Evolutionary conservation across 2,888 invertebrate genomes (phyloP), one percentile per base, ranked within the genome.

Genomic region (Eristalis arbustorum): DNA sequence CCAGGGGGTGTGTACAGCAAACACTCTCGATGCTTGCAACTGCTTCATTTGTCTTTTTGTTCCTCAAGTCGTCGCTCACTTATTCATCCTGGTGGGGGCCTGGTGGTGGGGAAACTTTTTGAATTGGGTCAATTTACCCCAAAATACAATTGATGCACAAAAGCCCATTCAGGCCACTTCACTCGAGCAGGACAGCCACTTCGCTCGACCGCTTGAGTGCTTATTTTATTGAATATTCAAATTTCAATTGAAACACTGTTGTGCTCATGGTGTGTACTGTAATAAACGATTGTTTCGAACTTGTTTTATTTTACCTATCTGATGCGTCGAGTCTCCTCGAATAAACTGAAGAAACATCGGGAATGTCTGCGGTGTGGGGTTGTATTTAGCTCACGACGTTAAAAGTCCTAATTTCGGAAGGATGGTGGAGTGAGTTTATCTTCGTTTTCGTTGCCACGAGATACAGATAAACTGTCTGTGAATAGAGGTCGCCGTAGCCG

Each of bases 81-180:
- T 66, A 66, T 66, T 42, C 34, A 31, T 18, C 49, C 31, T 49
- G 6, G 8, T 8, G n/a, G 49, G 8, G 18, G 49, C 18, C 18
- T n/a, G n/a, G 49, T 18, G 49, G 49, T 49, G 42, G 42, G 80
- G 76, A 84, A 81, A 73, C 76, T 84, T 81, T 49, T 62, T 76
- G 63, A 84, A 84, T 75, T 84, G 72, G 81, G 84, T 80, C 84
- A 84, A 81, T 84, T 84, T 72, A 68, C 34, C n/a, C 72, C 11
- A 76, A 77, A 72, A 80, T 73, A 81, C 84, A 84, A 84, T 76
- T 73, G 84, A 84, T 84, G 75, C 76, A 84, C 76, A 80, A 84
- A 81, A 76, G 84, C 81, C 80, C 76, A 84, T 76, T 68, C 68
- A 67, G 72, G 57, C 34, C 68, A 67, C 80, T 84, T 76, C 40